These are phyloP conservation scores for Calliopsis andreniformis DNA, from an alignment of 1,140 invertebrate genomes.

Conservation along the genomic window DNA sequence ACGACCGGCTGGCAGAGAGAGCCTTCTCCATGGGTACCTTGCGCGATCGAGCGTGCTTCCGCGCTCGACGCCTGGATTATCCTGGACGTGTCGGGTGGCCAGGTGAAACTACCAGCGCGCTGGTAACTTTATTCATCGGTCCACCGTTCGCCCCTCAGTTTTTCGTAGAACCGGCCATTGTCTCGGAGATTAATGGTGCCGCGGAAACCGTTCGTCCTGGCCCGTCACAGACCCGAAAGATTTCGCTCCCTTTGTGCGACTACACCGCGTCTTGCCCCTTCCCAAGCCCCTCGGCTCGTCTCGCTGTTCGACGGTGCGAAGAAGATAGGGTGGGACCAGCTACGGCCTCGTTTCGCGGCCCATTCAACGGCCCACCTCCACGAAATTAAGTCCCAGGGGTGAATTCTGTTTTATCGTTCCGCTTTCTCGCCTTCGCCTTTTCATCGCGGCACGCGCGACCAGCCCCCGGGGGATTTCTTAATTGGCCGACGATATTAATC, in stretches of 20 bases:
- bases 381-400: conserved; percentile 12
- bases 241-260: conserved; percentile 37
- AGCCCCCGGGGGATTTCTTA: conserved; percentile 4
- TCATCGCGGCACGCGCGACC: conserved; percentile 19
- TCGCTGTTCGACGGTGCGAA: conserved; percentile 1
- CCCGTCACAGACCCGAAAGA: conserved; percentile 3
- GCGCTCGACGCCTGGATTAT: conserved; percentile 41
- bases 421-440: background rate
- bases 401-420: background rate
- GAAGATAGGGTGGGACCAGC: background rate
- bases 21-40: background rate
- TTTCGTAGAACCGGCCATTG: conserved; percentile 49
- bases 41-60: conserved; percentile 45
- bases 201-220: conserved; percentile 44
- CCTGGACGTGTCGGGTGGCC: background rate
- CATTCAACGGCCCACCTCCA: background rate
- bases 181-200: conserved; percentile 57
- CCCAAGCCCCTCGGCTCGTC: background rate
- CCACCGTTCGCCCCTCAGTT: conserved; percentile 4
- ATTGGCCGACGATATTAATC: conserved; percentile 42
- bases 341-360: background rate
- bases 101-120: conserved; percentile 23
- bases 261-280: background rate
- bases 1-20: background rate
- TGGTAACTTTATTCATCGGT: conserved; percentile 52